phyloP scores from a whole-genome alignment of 2,113 vertebrate genomes.

The Telmatochromis sp. region DNA sequence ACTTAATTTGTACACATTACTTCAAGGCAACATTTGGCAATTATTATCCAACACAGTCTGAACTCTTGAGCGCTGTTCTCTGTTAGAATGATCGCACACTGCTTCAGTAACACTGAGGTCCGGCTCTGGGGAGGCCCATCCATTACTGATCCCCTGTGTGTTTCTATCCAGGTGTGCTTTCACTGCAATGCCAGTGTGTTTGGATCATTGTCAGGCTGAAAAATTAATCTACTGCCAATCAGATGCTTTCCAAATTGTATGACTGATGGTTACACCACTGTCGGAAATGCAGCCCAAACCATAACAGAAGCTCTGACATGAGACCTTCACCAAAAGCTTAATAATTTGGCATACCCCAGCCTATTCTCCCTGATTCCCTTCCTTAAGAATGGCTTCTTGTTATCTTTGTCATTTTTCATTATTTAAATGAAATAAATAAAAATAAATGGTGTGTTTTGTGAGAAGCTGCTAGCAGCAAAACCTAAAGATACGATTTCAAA shows the following conservation, averaged over 20 bases:
- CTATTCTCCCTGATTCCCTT: background rate
- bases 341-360: background rate
- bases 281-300: background rate
- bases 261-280: background rate
- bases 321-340: background rate
- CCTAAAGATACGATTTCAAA: background rate
- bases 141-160: background rate
- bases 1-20: background rate
- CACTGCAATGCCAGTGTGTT: background rate
- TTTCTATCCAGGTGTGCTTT: background rate
- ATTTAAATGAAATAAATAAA: background rate
- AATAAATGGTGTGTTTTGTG: background rate
- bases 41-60: background rate
- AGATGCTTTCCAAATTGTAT: background rate
- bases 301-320: background rate
- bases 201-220: background rate
- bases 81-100: background rate
- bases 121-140: background rate
- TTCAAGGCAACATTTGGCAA: background rate
- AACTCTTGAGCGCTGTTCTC: background rate
- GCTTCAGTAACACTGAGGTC: background rate
- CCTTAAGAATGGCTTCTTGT: background rate
- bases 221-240: background rate
- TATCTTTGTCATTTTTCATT: background rate
- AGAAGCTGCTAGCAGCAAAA: background rate